These are phyloP conservation scores for Etheostoma nigrum DNA, from an alignment of 2,797 vertebrate species.

Conservation along the genomic window DNA sequence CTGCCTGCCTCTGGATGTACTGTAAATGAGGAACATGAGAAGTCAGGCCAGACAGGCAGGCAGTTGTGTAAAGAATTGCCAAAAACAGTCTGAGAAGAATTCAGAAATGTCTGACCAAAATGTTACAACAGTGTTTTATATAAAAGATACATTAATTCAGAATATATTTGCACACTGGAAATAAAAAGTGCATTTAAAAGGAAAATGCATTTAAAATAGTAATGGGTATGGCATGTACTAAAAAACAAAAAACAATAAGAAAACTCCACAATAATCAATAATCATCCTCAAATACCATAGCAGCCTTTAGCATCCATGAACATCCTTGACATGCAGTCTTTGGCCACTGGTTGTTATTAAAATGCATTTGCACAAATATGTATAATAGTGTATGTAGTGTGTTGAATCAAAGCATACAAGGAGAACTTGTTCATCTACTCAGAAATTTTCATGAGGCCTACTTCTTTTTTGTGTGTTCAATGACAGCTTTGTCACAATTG, in stretches of 20 bases:
- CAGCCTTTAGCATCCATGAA: background rate
- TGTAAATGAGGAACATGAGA: slow-evolving; percentile 42
- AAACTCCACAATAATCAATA: slow-evolving; percentile 14
- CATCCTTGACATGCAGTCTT: background rate
- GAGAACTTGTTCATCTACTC: background rate
- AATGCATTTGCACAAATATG: background rate
- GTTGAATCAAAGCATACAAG: background rate
- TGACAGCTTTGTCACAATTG: background rate
- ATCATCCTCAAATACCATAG: background rate
- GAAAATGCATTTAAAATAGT: background rate
- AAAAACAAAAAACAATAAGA: background rate
- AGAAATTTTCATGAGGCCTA: background rate
- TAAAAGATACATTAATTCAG: slow-evolving; percentile 9
- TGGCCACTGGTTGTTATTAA: background rate
- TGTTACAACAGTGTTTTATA: slow-evolving; percentile 5
- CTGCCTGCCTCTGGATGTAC: slow-evolving; percentile 35
- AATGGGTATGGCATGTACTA: background rate
- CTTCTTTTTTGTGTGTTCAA: background rate
- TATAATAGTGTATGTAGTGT: background rate
- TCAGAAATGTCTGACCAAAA: slow-evolving; percentile 14
- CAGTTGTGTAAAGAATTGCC: slow-evolving; percentile 5
- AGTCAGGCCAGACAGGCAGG: slow-evolving; percentile 18
- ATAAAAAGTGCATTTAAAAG: background rate
- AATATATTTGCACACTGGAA: background rate
- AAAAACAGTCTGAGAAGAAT: slow-evolving; percentile 4